Conservation (phyloP, 2,888 invertebrate species). For the Caenorhabditis uteleia region DNA sequence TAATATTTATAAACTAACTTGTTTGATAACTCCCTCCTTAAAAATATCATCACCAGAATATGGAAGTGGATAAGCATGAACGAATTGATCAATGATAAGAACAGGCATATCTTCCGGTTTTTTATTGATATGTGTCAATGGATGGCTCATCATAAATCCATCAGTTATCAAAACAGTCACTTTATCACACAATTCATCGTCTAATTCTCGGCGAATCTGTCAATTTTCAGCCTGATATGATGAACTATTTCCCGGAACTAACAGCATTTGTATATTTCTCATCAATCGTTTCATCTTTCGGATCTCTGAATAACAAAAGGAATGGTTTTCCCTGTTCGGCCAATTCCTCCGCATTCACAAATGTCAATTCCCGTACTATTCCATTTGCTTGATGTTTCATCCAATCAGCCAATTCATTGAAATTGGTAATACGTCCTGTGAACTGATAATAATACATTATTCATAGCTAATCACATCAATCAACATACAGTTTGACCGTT, state of each 20-base stretch:
- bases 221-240: not conserved
- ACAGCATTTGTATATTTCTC: slow-evolving; percentile 16
- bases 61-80: slow-evolving; percentile 17
- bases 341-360: slow-evolving; percentile 23
- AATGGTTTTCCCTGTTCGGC: slow-evolving; percentile 26
- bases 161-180: slow-evolving; percentile 13
- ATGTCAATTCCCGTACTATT: slow-evolving; percentile 24
- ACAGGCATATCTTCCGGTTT: slow-evolving; percentile 9
- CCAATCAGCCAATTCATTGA: slow-evolving; percentile 25
- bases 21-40: slow-evolving; percentile 13
- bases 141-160: slow-evolving; percentile 8
- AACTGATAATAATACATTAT: not conserved
- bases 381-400: slow-evolving; percentile 2
- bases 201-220: slow-evolving; percentile 19
- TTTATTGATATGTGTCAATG: slow-evolving; percentile 5
- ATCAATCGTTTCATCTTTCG: slow-evolving; percentile 6
- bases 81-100: slow-evolving; percentile 25
- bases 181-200: not conserved
- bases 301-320: slow-evolving; percentile 13
- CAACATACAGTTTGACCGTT: not conserved
- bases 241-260: not conserved
- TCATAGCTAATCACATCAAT: not conserved
- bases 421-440: slow-evolving; percentile 11
- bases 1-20: not conserved
- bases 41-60: slow-evolving; percentile 21